Percentiles rank a stretch among this genome's conserved stretches.
phyloP scores from a whole-genome alignment of 2,113 vertebrate genomes.

The Saccopteryx leptura region DNA sequence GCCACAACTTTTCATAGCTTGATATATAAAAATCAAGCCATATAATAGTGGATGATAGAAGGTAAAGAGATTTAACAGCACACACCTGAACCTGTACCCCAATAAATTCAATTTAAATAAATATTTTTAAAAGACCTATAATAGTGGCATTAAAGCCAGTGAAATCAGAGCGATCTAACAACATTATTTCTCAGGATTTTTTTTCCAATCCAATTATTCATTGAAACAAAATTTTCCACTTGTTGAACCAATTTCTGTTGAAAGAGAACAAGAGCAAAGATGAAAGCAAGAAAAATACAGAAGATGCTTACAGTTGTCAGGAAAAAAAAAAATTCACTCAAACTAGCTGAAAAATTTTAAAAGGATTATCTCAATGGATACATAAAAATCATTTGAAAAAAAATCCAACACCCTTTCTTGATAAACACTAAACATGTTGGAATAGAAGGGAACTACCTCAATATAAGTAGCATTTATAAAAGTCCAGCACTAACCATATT shows the following conservation, averaged over 20 bases:
- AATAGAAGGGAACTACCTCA: neutral
- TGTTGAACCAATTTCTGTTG: neutral
- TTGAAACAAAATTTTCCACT: neutral
- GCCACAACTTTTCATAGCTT: neutral
- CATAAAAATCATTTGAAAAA: neutral
- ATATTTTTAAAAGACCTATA: too few species aligned
- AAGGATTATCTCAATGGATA: neutral
- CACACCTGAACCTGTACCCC: too few species aligned
- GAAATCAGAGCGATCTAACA: neutral
- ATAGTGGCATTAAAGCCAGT: neutral
- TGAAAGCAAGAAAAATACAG: constrained; percentile 32
- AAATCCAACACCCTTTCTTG: neutral
- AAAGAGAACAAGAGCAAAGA: neutral
- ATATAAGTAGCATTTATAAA: neutral
- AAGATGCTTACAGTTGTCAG: neutral
- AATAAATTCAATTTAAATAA: too few species aligned
- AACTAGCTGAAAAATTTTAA: neutral
- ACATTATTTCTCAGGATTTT: neutral
- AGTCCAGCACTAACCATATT: neutral
- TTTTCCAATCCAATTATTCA: neutral
- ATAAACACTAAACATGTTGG: neutral
- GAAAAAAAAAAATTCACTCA: neutral
- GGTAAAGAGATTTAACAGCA: too few species aligned
- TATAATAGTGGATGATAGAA: too few species aligned
- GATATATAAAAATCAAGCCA: neutral